Base-by-base conservation (phyloP, 2,113 vertebrate genomes). In the Eubucco bourcierii region DNA sequence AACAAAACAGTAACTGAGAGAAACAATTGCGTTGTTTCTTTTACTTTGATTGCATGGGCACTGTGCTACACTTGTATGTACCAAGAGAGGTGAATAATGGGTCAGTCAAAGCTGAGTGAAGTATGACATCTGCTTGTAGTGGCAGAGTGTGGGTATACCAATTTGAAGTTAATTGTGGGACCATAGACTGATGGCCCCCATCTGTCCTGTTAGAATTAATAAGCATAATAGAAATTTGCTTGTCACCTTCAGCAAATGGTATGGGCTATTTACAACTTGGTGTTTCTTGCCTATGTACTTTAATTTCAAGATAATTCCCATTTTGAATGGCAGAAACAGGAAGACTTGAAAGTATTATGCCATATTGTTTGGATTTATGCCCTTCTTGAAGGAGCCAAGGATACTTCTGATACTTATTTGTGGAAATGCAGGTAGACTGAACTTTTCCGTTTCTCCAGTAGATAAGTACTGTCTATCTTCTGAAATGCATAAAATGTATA, bases 11-110 rank as follows among this genome's bases (percentile, higher is more conserved):
- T 50, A n/a, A 64, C 7, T 37, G 12, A 59, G 77, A 46, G 64
- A 60, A 72, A 29, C 29, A 59, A 1, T 24, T 0, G 0, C 29
- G 11, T 31, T 76, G 8, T 59, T 82, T 75, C 10, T 5, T 72
- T 9, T 85, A 2, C 24, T 83, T 64, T 55, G 59, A 9, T 31
- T 61, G 27, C 52, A 9, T 27, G 27, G 20, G 82, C n/a, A 4
- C 6, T 18, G 6, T 19, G 23, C 3, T 31, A 16, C 16, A 28
- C 4, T 1, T 17, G 23, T 44, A 31, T 27, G 9, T 41, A 47
- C 29, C 15, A 17, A 39, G 7, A 8, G 8, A 12, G 6, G 7
- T 84, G 53, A 73, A 34, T 58, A n/a, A 10, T 12, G 0, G 19
- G 11, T 37, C 37, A 25, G 5, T 34, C 9, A 47, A 41, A 34